Evolutionary conservation across 2,113 vertebrate genomes (phyloP), one percentile per base, ranked within the genome.

Genomic region (Boleophthalmus pectinirostris): DNA sequence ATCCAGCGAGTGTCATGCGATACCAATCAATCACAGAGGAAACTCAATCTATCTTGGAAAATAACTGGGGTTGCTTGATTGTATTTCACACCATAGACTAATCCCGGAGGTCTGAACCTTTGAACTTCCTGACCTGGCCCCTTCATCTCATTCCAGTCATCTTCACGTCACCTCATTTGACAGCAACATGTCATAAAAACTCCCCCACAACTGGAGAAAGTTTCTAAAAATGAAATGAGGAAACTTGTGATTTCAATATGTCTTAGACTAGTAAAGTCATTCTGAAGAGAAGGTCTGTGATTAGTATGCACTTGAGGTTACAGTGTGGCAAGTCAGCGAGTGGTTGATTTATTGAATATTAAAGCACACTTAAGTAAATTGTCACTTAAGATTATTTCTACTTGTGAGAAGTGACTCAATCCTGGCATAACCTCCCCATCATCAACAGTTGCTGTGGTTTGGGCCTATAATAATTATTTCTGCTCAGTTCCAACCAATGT

Each of bases 21-120:
- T 72, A 78, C 43, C 63, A 79, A 81, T 87, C 75, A 87, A 73
- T 87, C 82, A 85, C 51, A 77, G 61, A 73, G 61, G 47, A 69
- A 75, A 64, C 60, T 72, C 25, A 12, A 78, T 81, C 73, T 56
- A 64, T 68, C 54, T 3, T 66, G 66, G 66, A 80, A 74, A 81
- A 78, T 25, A 72, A 72, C 33, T 61, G 20, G 15, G 14, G 33
- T 64, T n/a, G 58, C 69, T 76, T 70, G 67, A 85, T 69, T 82
- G 45, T 35, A 29, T 82, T 85, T 82, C 68, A 69, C 57, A 67
- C 53, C 75, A 74, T 75, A 66, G 60, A 73, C 72, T 75, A 74
- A 89, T 85, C 83, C 75, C 71, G 6, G 29, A 68, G 60, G 68
- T 51, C 45, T 24, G 65, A 80, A 74, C 80, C 71, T 75, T 72